These are phyloP conservation scores for Amblyjoppa fuscipennis DNA, from an alignment of 2,888 invertebrate genomes.

Conservation along the genomic window DNA sequence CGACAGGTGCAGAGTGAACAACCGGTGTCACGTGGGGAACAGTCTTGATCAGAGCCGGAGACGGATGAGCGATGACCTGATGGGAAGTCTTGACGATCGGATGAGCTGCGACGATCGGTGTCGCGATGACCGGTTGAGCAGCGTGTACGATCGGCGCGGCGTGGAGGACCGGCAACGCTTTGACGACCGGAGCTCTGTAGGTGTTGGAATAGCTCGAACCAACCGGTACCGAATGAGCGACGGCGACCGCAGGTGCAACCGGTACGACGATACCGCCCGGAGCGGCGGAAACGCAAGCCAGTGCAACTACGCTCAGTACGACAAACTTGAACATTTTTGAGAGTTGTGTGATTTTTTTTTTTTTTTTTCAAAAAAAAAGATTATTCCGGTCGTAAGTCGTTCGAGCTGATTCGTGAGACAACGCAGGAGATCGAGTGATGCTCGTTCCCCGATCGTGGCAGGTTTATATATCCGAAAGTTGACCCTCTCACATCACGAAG, in stretches of 20 bases:
- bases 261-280: slow-evolving; percentile 76
- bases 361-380: not conserved
- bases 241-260: slow-evolving; percentile 80
- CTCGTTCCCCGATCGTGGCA: slow-evolving; percentile 11
- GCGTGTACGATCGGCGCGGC: slow-evolving; percentile 83
- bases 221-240: slow-evolving; percentile 86
- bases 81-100: slow-evolving; percentile 70
- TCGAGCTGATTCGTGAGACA: slow-evolving; percentile 37
- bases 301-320: slow-evolving; percentile 67
- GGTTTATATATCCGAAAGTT: slow-evolving; percentile 59
- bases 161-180: slow-evolving; percentile 77
- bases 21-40: slow-evolving; percentile 50
- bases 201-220: slow-evolving; percentile 82
- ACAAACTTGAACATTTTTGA: slow-evolving; percentile 71
- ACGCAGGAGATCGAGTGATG: slow-evolving; percentile 51
- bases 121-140: slow-evolving; percentile 77
- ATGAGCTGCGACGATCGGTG: slow-evolving; percentile 75
- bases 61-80: slow-evolving; percentile 74
- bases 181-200: slow-evolving; percentile 85
- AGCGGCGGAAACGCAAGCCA: slow-evolving; percentile 83
- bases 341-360: slow-evolving; percentile 3
- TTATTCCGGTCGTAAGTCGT: not conserved
- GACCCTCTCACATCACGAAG: slow-evolving; percentile 55
- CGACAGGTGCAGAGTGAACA: slow-evolving; percentile 58
- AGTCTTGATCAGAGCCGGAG: slow-evolving; percentile 61